Evolutionary conservation across 2,113 vertebrate genomes (phyloP), one percentile per base, ranked within the genome.

Genomic region (Pipa parva): DNA sequence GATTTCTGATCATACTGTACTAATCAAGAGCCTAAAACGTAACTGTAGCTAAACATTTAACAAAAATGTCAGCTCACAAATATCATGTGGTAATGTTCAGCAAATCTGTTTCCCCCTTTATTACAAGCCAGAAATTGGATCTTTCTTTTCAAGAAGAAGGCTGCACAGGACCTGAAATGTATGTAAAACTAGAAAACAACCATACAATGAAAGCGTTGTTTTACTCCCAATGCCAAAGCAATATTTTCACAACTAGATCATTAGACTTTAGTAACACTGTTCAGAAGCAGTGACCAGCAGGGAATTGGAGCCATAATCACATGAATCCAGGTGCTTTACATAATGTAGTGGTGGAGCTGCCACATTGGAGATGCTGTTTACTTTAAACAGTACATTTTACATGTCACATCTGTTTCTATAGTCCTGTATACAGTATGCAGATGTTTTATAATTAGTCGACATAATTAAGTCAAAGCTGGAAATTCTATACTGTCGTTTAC

Each of bases 371-470:
- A 51, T 17, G 24, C 66, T 29, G 33, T 50, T 59, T 42, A 42
- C 29, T 51, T 68, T 67, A 67, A 24, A 68, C 31, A 31, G 24
- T 48, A 28, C 36, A 5, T 69, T 68, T 59, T 60, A 59, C 46
- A 60, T 52, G 48, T 48, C 66, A 70, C 39, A 59, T 52, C 66
- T 70, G 58, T 31, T 70, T 61, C 58, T 50, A 18, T 54, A 61
- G 36, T 50, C 58, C 25, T 25, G 20, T 22, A 31, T 58, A 31
- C 56, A 52, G 29, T 70, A 54, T 70, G 66, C 58, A 70, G 57
- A 70, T 52, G 49, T 60, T 70, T 45, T 45, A 61, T 70, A 70
- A 70, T 70, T 70, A 70, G 58, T 70, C 45, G 66, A 61, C 36
- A 70, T 70, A 61, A 70, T 70, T 61, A 70, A 61, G 66, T 61